phyloP scores from a whole-genome alignment of 2,113 vertebrate species.

The Tragulus kanchil region DNA sequence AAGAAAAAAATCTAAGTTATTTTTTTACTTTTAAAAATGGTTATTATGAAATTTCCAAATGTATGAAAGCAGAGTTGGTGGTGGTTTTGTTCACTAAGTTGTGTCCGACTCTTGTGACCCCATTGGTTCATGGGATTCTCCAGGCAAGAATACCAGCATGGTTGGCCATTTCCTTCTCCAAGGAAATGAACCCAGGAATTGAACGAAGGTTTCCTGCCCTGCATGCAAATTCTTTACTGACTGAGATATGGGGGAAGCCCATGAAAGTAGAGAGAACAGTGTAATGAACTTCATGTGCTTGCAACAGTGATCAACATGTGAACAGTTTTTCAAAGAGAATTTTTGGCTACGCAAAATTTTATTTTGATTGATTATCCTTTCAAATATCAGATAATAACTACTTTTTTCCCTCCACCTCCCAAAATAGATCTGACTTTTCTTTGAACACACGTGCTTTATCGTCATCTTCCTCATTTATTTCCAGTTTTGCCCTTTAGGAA shows the following conservation, averaged over 20 bases:
- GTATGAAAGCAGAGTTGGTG: neutral
- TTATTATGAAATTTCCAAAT: neutral
- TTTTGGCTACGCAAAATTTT: neutral
- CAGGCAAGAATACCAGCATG: no score
- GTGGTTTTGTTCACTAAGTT: no score
- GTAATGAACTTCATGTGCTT: neutral
- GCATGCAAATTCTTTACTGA: no score
- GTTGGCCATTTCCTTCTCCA: no score
- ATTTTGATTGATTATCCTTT: slow-evolving; percentile 31
- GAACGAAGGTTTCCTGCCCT: no score
- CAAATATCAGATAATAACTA: neutral
- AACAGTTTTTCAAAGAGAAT: neutral
- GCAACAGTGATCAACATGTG: neutral
- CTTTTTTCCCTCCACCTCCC: neutral
- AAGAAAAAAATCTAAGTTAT: neutral
- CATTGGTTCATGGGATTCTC: no score
- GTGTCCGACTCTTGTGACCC: no score
- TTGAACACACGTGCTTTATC: neutral
- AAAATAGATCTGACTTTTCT: slow-evolving; percentile 16
- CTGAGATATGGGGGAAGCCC: no score
- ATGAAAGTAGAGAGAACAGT: neutral
- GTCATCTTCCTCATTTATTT: neutral
- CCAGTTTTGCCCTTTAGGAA: neutral
- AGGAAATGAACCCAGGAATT: no score
- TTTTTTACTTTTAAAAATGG: neutral